A percentile compares a stretch with the other conserved stretches of the same genome.
Evolutionary conservation across 2,888 invertebrate genomes (phyloP).

Genomic region (Altica lythri): DNA sequence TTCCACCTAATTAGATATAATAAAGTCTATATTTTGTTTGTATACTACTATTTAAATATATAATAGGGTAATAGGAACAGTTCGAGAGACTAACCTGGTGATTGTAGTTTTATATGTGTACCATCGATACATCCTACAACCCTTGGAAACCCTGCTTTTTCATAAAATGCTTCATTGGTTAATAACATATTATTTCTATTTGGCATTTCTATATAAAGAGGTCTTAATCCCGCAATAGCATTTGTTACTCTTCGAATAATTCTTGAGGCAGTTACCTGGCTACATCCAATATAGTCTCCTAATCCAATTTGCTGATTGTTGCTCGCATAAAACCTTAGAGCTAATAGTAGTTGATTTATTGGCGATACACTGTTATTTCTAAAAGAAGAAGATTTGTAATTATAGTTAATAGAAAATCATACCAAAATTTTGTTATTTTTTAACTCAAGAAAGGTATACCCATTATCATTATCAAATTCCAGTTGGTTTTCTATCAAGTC

Average conservation of each 20-base stretch:
- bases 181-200: too few species aligned
- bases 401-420: too few species aligned
- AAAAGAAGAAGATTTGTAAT: conserved; percentile 1
- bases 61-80: too few species aligned
- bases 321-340: conserved; percentile 17
- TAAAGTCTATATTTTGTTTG: not conserved
- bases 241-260: conserved; percentile 7
- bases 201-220: not conserved
- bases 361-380: conserved; percentile 16
- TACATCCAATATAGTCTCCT: conserved; percentile 13
- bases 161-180: too few species aligned
- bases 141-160: conserved; percentile 3
- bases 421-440: too few species aligned
- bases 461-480: conserved; percentile 13
- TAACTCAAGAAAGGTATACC: not conserved
- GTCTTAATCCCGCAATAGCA: conserved; percentile 8
- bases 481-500: conserved; percentile 5
- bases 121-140: conserved; percentile 12
- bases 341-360: conserved; percentile 20
- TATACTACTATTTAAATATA: not conserved
- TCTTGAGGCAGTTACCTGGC: conserved; percentile 17
- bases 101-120: conserved; percentile 12
- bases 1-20: conserved; percentile 3
- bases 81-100: conserved; percentile 4
- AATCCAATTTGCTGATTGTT: conserved; percentile 4